A percentile compares a stretch with the other conserved stretches of the same genome.
Evolutionary conservation across 2,888 invertebrate species (phyloP).

Genomic region (Campopleginae sp.): DNA sequence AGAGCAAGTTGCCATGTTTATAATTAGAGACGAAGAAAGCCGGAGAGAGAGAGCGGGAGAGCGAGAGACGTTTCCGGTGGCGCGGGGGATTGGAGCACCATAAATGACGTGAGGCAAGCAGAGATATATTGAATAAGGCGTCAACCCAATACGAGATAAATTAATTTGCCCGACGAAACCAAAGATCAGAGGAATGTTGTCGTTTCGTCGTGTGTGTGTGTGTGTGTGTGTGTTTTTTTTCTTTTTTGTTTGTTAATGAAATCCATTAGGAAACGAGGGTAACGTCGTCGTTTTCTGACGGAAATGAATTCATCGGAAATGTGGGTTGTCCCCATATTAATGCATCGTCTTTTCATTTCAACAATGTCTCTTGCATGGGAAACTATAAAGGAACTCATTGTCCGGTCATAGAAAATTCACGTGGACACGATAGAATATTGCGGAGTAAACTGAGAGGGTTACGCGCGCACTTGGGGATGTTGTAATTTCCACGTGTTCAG

Average conservation of each 20-base stretch:
- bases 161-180: slow-evolving; percentile 25
- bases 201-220: too few species aligned
- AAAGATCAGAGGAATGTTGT: not conserved
- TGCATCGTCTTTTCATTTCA: not conserved
- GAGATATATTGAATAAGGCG: slow-evolving; percentile 54
- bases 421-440: slow-evolving; percentile 47
- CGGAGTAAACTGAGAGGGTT: not conserved
- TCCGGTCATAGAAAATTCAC: slow-evolving; percentile 51
- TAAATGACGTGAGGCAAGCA: slow-evolving; percentile 62
- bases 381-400: slow-evolving; percentile 2
- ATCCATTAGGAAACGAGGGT: slow-evolving; percentile 29
- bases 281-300: slow-evolving; percentile 8
- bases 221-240: too few species aligned
- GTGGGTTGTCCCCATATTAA: slow-evolving; percentile 51
- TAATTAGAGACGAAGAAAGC: slow-evolving; percentile 80
- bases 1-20: slow-evolving; percentile 80
- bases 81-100: slow-evolving; percentile 66
- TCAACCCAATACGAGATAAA: slow-evolving; percentile 50
- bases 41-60: slow-evolving; percentile 8
- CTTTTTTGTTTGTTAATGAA: not conserved
- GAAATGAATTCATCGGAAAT: slow-evolving; percentile 40
- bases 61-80: slow-evolving; percentile 69
- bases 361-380: not conserved
- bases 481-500: slow-evolving; percentile 64
- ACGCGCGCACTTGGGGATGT: slow-evolving; percentile 15